Percentiles rank a stretch among this genome's conserved stretches.
Evolutionary conservation across 2,797 vertebrate species (phyloP).

Genomic region (Chiloscyllium punctatum): DNA sequence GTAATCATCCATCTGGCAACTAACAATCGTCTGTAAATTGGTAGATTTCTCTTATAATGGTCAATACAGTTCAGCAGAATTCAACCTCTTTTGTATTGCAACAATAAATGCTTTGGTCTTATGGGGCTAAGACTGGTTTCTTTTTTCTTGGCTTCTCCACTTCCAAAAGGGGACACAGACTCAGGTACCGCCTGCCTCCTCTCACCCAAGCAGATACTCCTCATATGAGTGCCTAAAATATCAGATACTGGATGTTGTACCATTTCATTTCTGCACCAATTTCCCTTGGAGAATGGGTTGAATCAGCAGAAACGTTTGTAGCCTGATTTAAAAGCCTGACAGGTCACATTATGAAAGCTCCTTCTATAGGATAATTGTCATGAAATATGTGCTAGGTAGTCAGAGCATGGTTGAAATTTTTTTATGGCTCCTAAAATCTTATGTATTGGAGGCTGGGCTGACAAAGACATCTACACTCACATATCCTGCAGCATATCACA

Average conservation of each 20-base stretch:
- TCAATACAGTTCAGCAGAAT: not conserved
- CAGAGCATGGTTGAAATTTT: not conserved
- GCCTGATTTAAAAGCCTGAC: not conserved
- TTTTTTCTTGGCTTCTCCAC: not conserved
- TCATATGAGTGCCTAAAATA: not conserved
- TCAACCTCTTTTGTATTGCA: not conserved
- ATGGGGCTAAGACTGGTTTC: not conserved
- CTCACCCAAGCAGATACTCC: not conserved
- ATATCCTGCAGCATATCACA: not conserved
- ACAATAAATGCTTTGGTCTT: not conserved
- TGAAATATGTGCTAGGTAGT: not conserved
- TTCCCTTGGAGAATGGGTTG: not conserved
- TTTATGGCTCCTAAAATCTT: not conserved
- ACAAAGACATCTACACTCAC: not conserved
- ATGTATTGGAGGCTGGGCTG: not conserved
- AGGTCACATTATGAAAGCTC: not conserved
- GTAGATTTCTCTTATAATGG: conserved; percentile 19
- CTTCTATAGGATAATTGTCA: not conserved
- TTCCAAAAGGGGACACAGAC: not conserved
- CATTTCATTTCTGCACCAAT: not conserved
- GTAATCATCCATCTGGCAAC: conserved; percentile 32
- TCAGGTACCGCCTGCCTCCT: not conserved
- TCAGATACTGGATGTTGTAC: not conserved
- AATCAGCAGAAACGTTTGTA: not conserved
- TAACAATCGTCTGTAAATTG: conserved; percentile 20